Conservation (phyloP, 2,113 vertebrate species). For the Aegithalos caudatus region DNA sequence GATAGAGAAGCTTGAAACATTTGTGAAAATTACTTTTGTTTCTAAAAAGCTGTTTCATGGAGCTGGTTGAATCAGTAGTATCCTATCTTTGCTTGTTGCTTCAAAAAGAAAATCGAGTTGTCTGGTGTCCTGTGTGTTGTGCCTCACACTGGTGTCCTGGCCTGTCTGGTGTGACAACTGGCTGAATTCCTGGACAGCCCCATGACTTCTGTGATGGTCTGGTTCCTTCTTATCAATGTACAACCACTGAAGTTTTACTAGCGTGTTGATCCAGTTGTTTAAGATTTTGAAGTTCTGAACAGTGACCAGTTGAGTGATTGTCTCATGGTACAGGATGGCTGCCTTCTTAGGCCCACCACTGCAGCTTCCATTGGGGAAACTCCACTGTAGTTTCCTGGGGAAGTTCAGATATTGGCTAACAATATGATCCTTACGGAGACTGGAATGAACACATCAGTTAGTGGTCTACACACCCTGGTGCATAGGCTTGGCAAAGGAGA, state of each 20-base stretch:
- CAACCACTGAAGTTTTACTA: not conserved
- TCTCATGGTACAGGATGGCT: rapidly evolving
- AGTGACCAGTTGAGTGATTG: not conserved
- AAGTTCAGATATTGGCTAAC: not conserved
- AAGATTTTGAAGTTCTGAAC: not conserved
- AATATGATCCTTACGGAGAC: not conserved
- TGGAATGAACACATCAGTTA: not conserved
- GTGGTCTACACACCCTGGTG: not conserved
- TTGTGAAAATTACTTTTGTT: not conserved
- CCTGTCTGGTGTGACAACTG: not conserved
- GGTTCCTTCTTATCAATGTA: not conserved
- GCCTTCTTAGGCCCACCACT: not conserved
- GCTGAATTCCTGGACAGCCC: not conserved
- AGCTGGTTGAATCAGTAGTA: not conserved
- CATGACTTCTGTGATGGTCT: not conserved
- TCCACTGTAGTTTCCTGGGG: not conserved
- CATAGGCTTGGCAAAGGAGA: not conserved
- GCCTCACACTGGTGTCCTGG: not conserved
- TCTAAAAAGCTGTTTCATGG: not conserved
- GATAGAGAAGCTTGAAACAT: not conserved
- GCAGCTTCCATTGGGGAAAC: not conserved
- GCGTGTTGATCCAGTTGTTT: not conserved
- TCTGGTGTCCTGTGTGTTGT: not conserved
- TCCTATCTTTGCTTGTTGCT: not conserved
- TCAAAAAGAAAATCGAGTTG: not conserved